A percentile compares a stretch with the other conserved stretches of the same genome.
Conservation (phyloP, 1,140 invertebrate species). For the Saxidomus purpurata region DNA sequence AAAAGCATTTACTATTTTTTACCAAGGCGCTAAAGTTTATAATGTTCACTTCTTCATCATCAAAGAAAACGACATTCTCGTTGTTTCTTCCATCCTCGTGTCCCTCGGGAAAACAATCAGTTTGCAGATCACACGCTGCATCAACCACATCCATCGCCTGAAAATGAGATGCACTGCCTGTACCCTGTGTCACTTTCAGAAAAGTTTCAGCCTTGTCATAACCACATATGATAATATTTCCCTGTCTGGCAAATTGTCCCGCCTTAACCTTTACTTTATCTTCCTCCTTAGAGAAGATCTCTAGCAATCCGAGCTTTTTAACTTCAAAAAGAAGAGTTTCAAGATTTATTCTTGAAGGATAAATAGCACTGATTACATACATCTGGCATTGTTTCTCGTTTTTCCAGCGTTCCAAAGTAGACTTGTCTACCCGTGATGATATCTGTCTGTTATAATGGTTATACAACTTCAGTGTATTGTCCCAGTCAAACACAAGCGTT, state of each 20-base stretch:
- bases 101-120: no score
- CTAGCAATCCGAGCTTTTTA: constrained; percentile 48
- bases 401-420: constrained; percentile 44
- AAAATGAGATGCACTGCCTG: background rate
- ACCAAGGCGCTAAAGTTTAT: constrained; percentile 67
- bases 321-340: constrained; percentile 71
- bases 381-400: constrained; percentile 56
- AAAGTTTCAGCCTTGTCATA: constrained; percentile 74
- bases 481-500: constrained; percentile 71
- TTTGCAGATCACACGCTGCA: background rate
- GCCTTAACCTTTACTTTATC: constrained; percentile 30
- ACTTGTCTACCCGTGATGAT: constrained; percentile 36
- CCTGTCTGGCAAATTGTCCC: constrained; percentile 65
- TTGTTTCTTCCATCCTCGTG: no score
- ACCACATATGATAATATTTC: constrained; percentile 71
- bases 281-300: constrained; percentile 61
- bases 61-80: constrained; percentile 69
- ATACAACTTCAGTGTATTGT: constrained; percentile 71
- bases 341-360: constrained; percentile 64
- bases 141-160: background rate
- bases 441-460: constrained; percentile 25
- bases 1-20: constrained; percentile 56
- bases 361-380: constrained; percentile 71
- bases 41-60: constrained; percentile 72
- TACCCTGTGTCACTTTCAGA: constrained; percentile 35